phyloP scores from a whole-genome alignment of 1,140 invertebrate genomes.

The Coptotermes formosanus region DNA sequence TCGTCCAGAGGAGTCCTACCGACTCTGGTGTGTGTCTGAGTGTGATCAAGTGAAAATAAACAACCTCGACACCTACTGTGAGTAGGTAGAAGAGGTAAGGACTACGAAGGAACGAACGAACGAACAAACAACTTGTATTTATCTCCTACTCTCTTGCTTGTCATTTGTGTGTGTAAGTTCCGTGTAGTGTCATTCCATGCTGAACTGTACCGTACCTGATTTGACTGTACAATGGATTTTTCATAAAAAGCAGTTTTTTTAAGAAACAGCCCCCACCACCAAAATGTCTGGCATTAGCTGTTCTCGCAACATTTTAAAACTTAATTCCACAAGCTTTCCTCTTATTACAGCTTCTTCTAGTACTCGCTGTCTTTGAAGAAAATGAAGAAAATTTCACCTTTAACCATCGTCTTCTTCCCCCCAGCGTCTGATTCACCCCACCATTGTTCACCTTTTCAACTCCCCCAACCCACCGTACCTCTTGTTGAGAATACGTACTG shows the following conservation, averaged over 20 bases:
- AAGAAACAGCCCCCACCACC: background rate
- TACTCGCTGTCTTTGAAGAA: background rate
- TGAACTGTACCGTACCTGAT: background rate
- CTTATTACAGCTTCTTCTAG: background rate
- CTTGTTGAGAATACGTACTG: background rate
- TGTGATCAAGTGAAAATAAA: no score
- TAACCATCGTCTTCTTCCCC: background rate
- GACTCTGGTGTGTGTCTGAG: no score
- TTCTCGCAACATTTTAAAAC: slow-evolving; percentile 12
- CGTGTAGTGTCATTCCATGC: no score
- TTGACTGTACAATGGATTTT: slow-evolving; percentile 9
- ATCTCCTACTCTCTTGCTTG: no score
- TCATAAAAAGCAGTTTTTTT: background rate
- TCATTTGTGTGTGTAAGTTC: no score
- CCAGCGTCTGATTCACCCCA: background rate
- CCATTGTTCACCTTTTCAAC: background rate
- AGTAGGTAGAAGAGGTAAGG: no score
- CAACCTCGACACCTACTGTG: no score
- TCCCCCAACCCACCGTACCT: no score
- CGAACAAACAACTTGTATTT: no score
- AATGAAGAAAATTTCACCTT: background rate
- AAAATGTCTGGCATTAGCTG: background rate
- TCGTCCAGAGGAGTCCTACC: no score
- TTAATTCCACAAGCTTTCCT: background rate
- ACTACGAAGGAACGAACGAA: no score